Conservation (phyloP, 2,797 vertebrate genomes). For the Kryptolebias ocellatus region DNA sequence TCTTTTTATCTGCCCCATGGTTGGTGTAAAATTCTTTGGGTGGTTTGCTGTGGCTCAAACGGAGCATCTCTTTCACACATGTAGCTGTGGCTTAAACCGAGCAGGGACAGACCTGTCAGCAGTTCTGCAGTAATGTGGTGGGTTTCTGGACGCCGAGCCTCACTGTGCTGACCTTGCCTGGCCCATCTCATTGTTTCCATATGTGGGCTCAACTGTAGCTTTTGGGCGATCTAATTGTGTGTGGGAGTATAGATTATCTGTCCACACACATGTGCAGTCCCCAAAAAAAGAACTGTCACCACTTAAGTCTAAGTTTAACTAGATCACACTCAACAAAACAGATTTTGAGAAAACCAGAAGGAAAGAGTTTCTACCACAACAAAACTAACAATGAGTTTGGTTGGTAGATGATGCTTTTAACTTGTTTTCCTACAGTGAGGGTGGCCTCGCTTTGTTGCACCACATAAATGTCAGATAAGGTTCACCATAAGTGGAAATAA, state of each 20-base stretch:
- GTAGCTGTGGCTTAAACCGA: constrained; percentile 63
- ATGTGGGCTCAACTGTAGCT: constrained; percentile 21
- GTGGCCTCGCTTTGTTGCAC: too few species aligned
- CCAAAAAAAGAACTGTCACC: too few species aligned
- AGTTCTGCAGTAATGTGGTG: constrained; percentile 65
- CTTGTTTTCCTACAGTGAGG: too few species aligned
- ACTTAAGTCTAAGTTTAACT: too few species aligned
- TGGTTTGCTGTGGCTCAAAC: constrained; percentile 39
- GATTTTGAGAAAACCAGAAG: too few species aligned
- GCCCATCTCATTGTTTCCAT: constrained; percentile 65
- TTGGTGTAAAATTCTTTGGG: constrained; percentile 15
- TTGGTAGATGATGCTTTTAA: too few species aligned
- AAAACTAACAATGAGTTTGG: too few species aligned
- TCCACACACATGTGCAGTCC: too few species aligned
- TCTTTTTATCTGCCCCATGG: background rate
- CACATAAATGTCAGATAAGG: too few species aligned
- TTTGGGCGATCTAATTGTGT: constrained; percentile 27
- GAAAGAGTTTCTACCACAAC: too few species aligned
- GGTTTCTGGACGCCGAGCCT: constrained; percentile 58
- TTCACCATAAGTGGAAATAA: too few species aligned
- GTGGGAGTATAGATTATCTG: background rate
- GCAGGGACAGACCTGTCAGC: constrained; percentile 76
- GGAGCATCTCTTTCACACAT: constrained; percentile 37
- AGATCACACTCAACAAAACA: too few species aligned
- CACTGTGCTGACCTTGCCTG: constrained; percentile 71